Percentiles rank a stretch among this genome's conserved stretches.
phyloP scores from a whole-genome alignment of 1,140 invertebrate species.

The Drosophila sp. region DNA sequence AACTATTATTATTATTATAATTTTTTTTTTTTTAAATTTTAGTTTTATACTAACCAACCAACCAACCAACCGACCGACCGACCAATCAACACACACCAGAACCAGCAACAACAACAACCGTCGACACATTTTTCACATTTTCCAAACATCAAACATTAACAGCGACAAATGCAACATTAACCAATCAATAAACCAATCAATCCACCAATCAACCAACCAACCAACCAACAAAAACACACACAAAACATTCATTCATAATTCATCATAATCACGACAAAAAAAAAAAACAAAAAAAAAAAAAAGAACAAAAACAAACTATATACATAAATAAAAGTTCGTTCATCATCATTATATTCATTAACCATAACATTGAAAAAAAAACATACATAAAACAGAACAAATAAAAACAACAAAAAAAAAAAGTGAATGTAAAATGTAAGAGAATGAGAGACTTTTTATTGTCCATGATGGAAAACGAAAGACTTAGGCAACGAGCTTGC shows the following conservation, averaged over 20 bases:
- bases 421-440: slow-evolving; percentile 79
- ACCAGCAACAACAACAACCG: slow-evolving; percentile 23
- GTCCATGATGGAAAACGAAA: slow-evolving; percentile 23
- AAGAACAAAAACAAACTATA: slow-evolving; percentile 22
- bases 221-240: slow-evolving; percentile 16
- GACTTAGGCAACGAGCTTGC: slow-evolving; percentile 50
- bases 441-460: slow-evolving; percentile 1
- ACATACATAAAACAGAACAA: slow-evolving; percentile 72
- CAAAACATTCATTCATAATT: slow-evolving; percentile 50
- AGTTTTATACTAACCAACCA: slow-evolving; percentile 47
- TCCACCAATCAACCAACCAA: background rate
- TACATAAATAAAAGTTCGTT: slow-evolving; percentile 62
- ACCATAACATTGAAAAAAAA: slow-evolving; percentile 77
- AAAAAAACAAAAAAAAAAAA: slow-evolving; percentile 29
- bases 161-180: slow-evolving; percentile 2
- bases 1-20: slow-evolving; percentile 35
- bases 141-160: background rate
- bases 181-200: background rate
- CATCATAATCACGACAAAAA: slow-evolving; percentile 10
- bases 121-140: background rate
- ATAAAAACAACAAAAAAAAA: slow-evolving; percentile 58
- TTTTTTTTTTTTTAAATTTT: slow-evolving; percentile 8
- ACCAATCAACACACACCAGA: no score
- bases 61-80: no score
- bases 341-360: slow-evolving; percentile 80